Conservation (phyloP, 2,888 invertebrate species). For the Orgyia antiqua region DNA sequence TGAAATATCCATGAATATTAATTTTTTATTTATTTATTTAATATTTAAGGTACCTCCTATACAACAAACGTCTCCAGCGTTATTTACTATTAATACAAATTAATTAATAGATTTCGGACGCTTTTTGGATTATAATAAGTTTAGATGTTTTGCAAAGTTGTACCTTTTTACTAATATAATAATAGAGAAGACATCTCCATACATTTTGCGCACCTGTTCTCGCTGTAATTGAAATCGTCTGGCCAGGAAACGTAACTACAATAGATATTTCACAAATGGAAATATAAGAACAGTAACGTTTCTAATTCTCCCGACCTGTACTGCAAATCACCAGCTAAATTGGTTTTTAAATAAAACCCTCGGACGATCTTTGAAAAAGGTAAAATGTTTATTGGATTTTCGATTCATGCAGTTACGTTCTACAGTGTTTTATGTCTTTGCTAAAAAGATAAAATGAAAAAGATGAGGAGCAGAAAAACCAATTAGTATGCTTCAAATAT, state of each 20-base stretch:
- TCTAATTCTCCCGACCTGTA: constrained; percentile 30
- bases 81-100: no score
- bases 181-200: constrained; percentile 29
- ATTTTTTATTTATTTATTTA: no score
- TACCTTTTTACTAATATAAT: no score
- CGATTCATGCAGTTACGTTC: neutral
- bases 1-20: no score
- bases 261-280: constrained; percentile 58
- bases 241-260: constrained; percentile 49
- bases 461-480: no score
- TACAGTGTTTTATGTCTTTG: neutral
- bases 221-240: constrained; percentile 62
- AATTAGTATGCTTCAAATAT: no score
- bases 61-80: no score
- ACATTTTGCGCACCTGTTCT: constrained; percentile 11
- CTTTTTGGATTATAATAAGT: no score
- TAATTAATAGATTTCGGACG: no score
- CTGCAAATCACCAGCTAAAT: constrained; percentile 42
- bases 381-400: constrained; percentile 1
- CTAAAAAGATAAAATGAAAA: neutral
- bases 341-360: constrained; percentile 38
- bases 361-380: constrained; percentile 1
- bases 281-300: constrained; percentile 45
- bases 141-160: no score
- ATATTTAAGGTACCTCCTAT: no score